Conservation (phyloP, 2,888 invertebrate species). For the Protodeltote pygarga region DNA sequence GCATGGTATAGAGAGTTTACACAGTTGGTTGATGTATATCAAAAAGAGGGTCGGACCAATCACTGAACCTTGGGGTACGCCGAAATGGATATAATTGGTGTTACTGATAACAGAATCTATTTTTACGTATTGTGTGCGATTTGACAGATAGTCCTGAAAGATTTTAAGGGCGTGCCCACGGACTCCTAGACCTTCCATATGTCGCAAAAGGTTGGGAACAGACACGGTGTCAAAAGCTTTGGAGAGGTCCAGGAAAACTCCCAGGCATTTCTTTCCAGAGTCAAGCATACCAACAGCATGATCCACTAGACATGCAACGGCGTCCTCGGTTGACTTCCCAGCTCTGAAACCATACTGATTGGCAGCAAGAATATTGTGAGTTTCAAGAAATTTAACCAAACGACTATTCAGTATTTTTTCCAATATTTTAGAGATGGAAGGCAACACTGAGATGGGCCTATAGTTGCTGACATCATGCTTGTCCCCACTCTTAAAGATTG, state of each 20-base stretch:
- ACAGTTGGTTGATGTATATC: neutral
- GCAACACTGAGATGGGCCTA: neutral
- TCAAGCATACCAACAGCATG: constrained; percentile 1
- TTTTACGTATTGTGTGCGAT: neutral
- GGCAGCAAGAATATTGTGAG: neutral
- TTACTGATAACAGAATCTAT: neutral
- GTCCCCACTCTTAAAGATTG: neutral
- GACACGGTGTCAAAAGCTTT: too few species aligned
- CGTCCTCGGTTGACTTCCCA: constrained; percentile 3
- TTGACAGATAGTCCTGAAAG: neutral
- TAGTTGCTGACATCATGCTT: neutral
- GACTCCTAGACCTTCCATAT: neutral
- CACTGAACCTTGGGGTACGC: constrained; percentile 2
- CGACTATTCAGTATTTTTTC: neutral
- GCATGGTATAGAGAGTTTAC: neutral
- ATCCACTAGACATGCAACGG: neutral
- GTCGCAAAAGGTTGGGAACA: neutral
- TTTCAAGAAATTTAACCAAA: neutral
- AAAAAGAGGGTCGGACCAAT: neutral
- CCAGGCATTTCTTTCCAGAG: constrained; percentile 1
- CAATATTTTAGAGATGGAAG: neutral
- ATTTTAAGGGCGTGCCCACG: neutral
- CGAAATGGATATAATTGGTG: neutral
- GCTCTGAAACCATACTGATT: constrained; percentile 2
- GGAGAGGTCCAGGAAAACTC: neutral